phyloP scores from a whole-genome alignment of 2,888 invertebrate species.

The Allacma fusca region DNA sequence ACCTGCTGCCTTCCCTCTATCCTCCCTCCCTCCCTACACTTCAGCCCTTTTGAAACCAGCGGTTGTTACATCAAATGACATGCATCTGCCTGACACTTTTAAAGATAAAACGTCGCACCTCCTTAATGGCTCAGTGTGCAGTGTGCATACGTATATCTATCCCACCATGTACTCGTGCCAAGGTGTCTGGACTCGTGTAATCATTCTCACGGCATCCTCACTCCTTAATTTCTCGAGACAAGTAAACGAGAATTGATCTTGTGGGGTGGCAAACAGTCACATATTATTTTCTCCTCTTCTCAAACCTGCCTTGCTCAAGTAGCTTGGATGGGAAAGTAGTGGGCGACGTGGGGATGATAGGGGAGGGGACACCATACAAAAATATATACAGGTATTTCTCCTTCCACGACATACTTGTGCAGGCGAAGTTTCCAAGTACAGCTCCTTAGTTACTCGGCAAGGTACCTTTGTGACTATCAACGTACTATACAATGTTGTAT shows the following conservation, averaged over 20 bases:
- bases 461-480: no score
- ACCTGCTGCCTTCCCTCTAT: conserved; percentile 28
- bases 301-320: background rate
- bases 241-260: background rate
- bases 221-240: conserved; percentile 7
- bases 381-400: no score
- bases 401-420: no score
- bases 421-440: no score
- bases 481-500: no score
- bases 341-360: no score
- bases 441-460: no score
- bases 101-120: conserved; percentile 29
- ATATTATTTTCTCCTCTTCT: background rate
- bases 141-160: no score
- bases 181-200: background rate
- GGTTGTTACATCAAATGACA: conserved; percentile 13
- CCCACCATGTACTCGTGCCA: no score
- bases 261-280: conserved; percentile 7
- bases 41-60: background rate
- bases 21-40: background rate
- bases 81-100: conserved; percentile 29
- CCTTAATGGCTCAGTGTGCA: conserved; percentile 10
- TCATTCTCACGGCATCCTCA: background rate
- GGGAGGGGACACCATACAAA: no score
- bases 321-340: no score